These are phyloP conservation scores for Thripadectes ignobilis DNA, from an alignment of 2,797 vertebrate genomes.

Conservation along the genomic window DNA sequence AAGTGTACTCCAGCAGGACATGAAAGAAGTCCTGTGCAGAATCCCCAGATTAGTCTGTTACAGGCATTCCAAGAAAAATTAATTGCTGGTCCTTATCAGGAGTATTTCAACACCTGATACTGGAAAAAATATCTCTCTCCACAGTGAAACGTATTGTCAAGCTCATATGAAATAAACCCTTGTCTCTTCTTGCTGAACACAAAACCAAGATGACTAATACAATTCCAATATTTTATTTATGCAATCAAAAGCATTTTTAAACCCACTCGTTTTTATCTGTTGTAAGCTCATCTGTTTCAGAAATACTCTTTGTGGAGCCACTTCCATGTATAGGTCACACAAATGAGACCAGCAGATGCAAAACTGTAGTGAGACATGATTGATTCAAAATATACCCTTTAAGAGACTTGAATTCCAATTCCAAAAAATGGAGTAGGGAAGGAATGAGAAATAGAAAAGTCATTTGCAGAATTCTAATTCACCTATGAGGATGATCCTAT, in stretches of 20 bases:
- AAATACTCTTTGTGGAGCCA: neutral
- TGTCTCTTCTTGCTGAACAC: neutral
- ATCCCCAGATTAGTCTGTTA: neutral
- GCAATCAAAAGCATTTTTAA: neutral
- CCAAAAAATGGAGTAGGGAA: neutral
- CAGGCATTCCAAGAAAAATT: neutral
- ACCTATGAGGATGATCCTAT: neutral
- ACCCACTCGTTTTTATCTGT: neutral
- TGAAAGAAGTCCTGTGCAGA: neutral
- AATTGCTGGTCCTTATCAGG: neutral
- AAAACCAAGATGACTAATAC: neutral
- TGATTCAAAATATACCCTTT: neutral
- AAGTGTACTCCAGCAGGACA: neutral
- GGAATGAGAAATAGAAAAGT: neutral
- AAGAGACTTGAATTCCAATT: neutral
- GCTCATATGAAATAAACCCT: neutral
- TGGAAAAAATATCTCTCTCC: fast-evolving
- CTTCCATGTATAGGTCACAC: neutral
- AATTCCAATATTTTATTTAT: neutral
- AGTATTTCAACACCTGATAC: neutral
- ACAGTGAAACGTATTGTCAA: neutral
- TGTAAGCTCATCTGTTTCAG: neutral
- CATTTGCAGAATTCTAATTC: conserved; percentile 11
- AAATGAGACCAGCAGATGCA: neutral
- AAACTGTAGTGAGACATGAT: neutral